Evolutionary conservation across 2,888 invertebrate genomes (phyloP).

Genomic region (Cheilosia vernalis): DNA sequence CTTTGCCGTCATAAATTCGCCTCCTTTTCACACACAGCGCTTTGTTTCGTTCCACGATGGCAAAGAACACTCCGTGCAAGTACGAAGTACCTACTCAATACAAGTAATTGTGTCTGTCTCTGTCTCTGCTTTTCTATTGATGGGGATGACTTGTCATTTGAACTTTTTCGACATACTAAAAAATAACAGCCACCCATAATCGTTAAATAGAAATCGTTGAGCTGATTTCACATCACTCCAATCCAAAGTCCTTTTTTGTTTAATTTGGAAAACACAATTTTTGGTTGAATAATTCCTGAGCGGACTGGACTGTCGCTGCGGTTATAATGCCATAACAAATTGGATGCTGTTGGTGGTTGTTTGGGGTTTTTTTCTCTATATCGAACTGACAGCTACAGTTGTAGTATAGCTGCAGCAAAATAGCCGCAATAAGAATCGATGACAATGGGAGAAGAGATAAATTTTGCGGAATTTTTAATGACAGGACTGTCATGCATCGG

Average conservation of each 20-base stretch:
- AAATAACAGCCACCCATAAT: conserved; percentile 51
- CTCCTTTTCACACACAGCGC: background rate
- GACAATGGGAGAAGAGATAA: conserved; percentile 29
- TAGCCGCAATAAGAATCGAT: conserved; percentile 34
- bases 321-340: conserved; percentile 64
- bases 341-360: conserved; percentile 21
- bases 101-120: background rate
- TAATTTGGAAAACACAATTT: conserved; percentile 14
- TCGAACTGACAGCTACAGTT: conserved; percentile 35
- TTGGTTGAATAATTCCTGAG: conserved; percentile 43
- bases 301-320: conserved; percentile 27
- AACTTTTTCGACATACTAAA: conserved; percentile 41
- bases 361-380: background rate
- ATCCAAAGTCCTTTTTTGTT: conserved; percentile 11
- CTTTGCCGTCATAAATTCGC: background rate
- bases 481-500: conserved; percentile 53
- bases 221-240: conserved; percentile 29
- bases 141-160: conserved; percentile 27
- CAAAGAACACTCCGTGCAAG: background rate
- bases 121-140: too few relatives aligned
- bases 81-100: too few relatives aligned
- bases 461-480: conserved; percentile 46
- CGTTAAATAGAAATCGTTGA: conserved; percentile 53
- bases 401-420: background rate
- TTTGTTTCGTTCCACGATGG: background rate